phyloP scores from a whole-genome alignment of 2,888 invertebrate species.

The Clistopyga incitator region DNA sequence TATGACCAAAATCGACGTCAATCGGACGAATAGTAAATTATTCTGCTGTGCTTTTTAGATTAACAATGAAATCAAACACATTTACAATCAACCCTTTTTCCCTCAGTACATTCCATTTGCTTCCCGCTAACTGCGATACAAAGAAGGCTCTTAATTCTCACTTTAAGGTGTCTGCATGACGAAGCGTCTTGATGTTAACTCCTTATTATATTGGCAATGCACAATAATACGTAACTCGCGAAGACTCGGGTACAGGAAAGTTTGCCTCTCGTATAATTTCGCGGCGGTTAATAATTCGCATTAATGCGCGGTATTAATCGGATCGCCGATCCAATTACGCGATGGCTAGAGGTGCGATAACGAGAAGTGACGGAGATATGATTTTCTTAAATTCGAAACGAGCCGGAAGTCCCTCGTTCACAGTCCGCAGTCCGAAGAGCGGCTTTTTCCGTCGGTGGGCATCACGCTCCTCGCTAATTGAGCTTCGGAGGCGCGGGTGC shows the following conservation, averaged over 20 bases:
- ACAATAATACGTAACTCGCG: slow-evolving; percentile 40
- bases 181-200: slow-evolving; percentile 40
- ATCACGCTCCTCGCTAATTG: slow-evolving; percentile 47
- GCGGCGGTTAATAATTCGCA: slow-evolving; percentile 50
- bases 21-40: too few relatives aligned
- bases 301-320: slow-evolving; percentile 58
- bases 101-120: neutral
- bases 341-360: slow-evolving; percentile 36
- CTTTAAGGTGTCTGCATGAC: slow-evolving; percentile 48
- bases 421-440: neutral
- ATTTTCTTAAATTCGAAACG: slow-evolving; percentile 36
- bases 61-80: too few relatives aligned
- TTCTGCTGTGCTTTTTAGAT: too few relatives aligned
- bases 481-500: slow-evolving; percentile 62
- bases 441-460: neutral
- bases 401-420: neutral
- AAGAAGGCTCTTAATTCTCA: slow-evolving; percentile 31
- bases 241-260: neutral
- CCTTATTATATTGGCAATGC: slow-evolving; percentile 37
- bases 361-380: slow-evolving; percentile 61
- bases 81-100: too few relatives aligned
- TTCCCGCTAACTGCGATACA: neutral
- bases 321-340: slow-evolving; percentile 42
- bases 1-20: too few relatives aligned
- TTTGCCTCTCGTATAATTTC: slow-evolving; percentile 35